Base-by-base conservation (phyloP, 2,113 vertebrate genomes). In the Acanthochromis polyacanthus region DNA sequence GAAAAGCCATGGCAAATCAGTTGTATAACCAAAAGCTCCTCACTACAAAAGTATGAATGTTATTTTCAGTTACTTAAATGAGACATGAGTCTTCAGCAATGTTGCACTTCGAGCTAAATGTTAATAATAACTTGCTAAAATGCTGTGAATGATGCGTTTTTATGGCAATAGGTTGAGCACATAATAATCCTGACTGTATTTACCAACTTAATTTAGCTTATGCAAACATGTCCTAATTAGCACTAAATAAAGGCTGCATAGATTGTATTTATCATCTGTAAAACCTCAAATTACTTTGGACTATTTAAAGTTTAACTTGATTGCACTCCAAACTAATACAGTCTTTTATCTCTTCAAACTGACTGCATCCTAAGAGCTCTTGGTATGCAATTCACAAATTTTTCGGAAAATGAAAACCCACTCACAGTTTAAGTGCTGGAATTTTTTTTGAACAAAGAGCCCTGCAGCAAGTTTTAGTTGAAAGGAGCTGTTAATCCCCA, bases 401-500 rank as follows among this genome's bases (percentile, higher is more conserved):
- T 78, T 85, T 65, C 1, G 7, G 57, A 75, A 89, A 82, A 79
- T 64, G 56, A 72, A 80, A 64, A 19, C 28, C 52, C 57, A 48
- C 62, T 84, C 71, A 53, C 40, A 73, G 58, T 87, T 77, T 71
- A 75, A 84, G 75, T 70, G 63, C 71, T 84, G 57, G 23, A 19
- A 32, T 59, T 68, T 75, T 68, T 56, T 84, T 43, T 53, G 2
- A 90, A 81, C 83, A 87, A 84, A 85, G 61, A 88, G 78, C 75
- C 91, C 85, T 12, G 55, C 25, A 88, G 89, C 90, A 57, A 67
- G 50, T 85, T 89, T 80, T 38, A 82, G 77, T 84, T 84, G 62
- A 87, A 86, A 89, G 78, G 25, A 67, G 52, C 30, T 50, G 78
- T 79, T 91, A 89, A 91, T 91, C 85, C 89, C 78, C 80, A 77